Evolutionary conservation across 1,140 invertebrate species (phyloP).

Genomic region (Lucilia sericata): DNA sequence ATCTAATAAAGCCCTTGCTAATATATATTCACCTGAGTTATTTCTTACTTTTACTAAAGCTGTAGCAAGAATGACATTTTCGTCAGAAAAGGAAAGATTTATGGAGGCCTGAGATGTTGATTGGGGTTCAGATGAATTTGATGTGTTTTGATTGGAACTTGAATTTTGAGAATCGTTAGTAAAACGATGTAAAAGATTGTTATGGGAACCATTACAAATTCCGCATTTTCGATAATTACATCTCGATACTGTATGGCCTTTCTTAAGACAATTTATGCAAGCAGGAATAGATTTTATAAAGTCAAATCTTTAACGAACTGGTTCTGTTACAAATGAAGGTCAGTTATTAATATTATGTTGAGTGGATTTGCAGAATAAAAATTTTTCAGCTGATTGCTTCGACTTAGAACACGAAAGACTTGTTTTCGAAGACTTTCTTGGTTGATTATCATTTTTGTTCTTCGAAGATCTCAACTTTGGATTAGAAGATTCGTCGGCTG

Average conservation of each 20-base stretch:
- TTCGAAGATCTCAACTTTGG: conserved; percentile 24
- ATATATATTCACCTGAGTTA: conserved; percentile 14
- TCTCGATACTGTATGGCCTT: conserved; percentile 30
- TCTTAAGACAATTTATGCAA: conserved; percentile 27
- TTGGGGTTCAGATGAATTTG: neutral
- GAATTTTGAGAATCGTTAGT: neutral
- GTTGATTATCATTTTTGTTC: conserved; percentile 7
- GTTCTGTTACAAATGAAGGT: neutral
- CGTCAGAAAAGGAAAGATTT: neutral
- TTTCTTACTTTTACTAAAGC: conserved; percentile 22
- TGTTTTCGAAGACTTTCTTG: neutral
- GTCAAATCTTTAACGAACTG: conserved; percentile 28
- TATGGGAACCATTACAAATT: conserved; percentile 34
- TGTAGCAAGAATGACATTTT: conserved; percentile 42
- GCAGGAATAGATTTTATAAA: conserved; percentile 6
- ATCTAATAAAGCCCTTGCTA: conserved; percentile 42
- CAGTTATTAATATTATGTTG: conserved; percentile 26
- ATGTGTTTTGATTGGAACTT: neutral
- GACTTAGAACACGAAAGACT: neutral
- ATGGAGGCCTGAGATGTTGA: neutral
- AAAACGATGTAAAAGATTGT: conserved; percentile 23
- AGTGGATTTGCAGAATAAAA: conserved; percentile 30
- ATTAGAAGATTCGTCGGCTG: conserved; percentile 37
- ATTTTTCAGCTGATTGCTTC: conserved; percentile 15
- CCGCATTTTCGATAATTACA: conserved; percentile 21